Evolutionary conservation across 2,888 invertebrate genomes (phyloP).

Genomic region (Lithophane socia): DNA sequence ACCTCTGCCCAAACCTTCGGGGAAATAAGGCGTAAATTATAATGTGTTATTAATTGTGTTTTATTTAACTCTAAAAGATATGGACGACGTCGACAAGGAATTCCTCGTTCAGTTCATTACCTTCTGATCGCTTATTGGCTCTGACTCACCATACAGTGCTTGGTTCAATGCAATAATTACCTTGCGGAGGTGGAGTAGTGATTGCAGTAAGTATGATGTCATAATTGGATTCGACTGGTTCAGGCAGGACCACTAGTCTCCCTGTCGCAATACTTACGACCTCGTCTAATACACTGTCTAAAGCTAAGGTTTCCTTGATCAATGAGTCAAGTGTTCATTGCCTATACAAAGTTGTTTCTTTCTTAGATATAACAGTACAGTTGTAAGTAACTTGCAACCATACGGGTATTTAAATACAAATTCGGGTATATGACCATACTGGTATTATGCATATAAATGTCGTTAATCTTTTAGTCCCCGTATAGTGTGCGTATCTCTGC

Average conservation of each 20-base stretch:
- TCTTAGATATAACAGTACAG: not conserved
- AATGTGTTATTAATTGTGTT: too few species aligned
- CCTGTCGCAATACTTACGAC: constrained; percentile 27
- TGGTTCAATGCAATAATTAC: constrained; percentile 27
- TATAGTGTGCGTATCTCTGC: not conserved
- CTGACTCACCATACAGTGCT: constrained; percentile 32
- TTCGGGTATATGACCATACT: too few species aligned
- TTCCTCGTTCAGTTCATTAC: too few species aligned
- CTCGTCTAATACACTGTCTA: not conserved
- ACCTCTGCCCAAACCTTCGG: too few species aligned
- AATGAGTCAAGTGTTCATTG: not conserved
- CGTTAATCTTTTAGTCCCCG: not conserved
- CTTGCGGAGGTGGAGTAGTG: constrained; percentile 25
- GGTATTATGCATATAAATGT: too few species aligned
- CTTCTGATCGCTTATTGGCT: not conserved
- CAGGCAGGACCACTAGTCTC: constrained; percentile 8
- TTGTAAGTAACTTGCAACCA: too few species aligned
- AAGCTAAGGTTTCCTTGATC: not conserved
- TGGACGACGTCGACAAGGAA: too few species aligned
- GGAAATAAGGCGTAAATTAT: too few species aligned
- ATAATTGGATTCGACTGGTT: constrained; percentile 22
- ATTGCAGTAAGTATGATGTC: constrained; percentile 41
- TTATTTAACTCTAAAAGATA: too few species aligned
- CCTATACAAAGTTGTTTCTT: not conserved
- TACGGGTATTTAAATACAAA: too few species aligned